Conservation (phyloP, 2,797 vertebrate genomes). For the Paedocypris micromegethes region DNA sequence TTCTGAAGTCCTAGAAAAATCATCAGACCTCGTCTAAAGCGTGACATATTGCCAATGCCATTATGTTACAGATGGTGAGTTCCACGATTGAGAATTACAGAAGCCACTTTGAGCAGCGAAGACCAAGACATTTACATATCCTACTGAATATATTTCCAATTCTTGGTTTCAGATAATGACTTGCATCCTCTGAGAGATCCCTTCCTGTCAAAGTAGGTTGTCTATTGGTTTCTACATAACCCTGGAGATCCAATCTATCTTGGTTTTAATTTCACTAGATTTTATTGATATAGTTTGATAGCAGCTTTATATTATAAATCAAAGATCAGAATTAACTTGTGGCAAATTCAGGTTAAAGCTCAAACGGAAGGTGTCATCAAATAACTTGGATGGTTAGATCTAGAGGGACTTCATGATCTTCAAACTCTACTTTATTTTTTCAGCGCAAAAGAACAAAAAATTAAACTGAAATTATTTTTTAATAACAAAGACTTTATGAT, state of each 20-base stretch:
- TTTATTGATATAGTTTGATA: slow-evolving; percentile 40
- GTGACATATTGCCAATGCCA: slow-evolving; percentile 27
- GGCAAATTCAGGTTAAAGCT: slow-evolving; percentile 10
- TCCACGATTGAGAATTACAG: slow-evolving; percentile 24
- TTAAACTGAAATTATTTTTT: too few species aligned
- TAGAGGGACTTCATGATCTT: slow-evolving; percentile 2
- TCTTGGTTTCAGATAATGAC: slow-evolving; percentile 43
- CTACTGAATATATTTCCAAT: slow-evolving; percentile 39
- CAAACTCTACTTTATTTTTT: neutral
- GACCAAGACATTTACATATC: slow-evolving; percentile 43
- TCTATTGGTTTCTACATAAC: slow-evolving; percentile 63
- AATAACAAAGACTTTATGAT: too few species aligned
- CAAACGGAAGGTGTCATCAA: slow-evolving; percentile 21
- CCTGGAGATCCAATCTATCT: slow-evolving; percentile 58
- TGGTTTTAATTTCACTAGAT: slow-evolving; percentile 55
- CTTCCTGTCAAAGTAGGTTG: slow-evolving; percentile 52
- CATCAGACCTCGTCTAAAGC: slow-evolving; percentile 20
- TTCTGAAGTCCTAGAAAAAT: slow-evolving; percentile 14
- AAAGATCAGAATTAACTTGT: slow-evolving; percentile 2
- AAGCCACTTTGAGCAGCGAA: slow-evolving; percentile 30
- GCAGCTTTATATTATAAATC: slow-evolving; percentile 23
- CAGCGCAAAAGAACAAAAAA: too few species aligned
- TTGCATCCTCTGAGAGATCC: slow-evolving; percentile 46
- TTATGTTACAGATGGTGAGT: slow-evolving; percentile 28
- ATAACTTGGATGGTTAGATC: slow-evolving; percentile 15